phyloP scores from a whole-genome alignment of 2,797 vertebrate species.

The Botia kubotai region DNA sequence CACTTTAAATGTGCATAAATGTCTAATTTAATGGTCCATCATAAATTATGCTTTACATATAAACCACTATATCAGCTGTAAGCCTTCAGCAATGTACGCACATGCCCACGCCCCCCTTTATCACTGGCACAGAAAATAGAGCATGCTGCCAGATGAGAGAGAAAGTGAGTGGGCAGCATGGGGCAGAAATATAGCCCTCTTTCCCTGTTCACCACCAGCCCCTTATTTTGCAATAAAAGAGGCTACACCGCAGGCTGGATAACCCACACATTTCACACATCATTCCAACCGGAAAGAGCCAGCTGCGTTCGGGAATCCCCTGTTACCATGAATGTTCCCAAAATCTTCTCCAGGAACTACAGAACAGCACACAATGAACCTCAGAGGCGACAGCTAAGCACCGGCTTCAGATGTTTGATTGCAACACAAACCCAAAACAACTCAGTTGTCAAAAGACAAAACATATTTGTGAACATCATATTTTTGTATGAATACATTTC shows the following conservation, averaged over 20 bases:
- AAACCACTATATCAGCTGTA: not conserved
- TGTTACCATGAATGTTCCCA: conserved; percentile 67
- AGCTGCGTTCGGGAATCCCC: conserved; percentile 77
- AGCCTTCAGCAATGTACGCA: not conserved
- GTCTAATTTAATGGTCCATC: not conserved
- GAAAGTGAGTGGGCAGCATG: conserved; percentile 18
- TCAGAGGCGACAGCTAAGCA: conserved; percentile 61
- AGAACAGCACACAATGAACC: conserved; percentile 55
- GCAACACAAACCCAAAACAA: not conserved
- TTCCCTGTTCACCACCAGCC: conserved; percentile 44
- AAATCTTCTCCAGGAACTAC: conserved; percentile 57
- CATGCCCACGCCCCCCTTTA: conserved; percentile 55
- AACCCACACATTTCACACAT: conserved; percentile 78
- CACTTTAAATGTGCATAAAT: not conserved
- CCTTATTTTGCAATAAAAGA: conserved; percentile 28
- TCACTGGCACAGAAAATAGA: conserved; percentile 77
- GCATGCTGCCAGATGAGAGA: conserved; percentile 66
- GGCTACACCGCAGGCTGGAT: conserved; percentile 61
- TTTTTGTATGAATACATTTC: conserved; percentile 7
- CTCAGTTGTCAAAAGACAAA: not conserved
- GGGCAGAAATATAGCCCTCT: conserved; percentile 1
- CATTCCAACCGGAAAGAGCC: conserved; percentile 70
- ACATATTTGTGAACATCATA: conserved; percentile 4
- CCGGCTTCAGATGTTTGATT: conserved; percentile 39
- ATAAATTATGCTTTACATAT: not conserved